Conservation (phyloP, 2,797 vertebrate species). For the Anisognathus igniventris region DNA sequence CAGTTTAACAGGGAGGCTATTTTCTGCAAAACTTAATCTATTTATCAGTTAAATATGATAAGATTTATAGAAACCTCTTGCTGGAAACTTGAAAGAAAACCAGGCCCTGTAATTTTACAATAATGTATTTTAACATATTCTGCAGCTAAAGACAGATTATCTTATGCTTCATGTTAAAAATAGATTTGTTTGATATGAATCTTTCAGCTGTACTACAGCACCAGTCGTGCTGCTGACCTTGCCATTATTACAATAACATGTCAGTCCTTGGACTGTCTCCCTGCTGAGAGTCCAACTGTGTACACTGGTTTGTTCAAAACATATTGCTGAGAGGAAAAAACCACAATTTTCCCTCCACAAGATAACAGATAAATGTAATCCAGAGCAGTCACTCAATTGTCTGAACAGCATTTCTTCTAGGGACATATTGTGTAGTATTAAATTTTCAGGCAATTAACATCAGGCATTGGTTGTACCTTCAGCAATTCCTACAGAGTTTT, state of each 20-base stretch:
- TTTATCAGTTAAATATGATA: neutral
- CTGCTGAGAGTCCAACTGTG: slow-evolving; percentile 3
- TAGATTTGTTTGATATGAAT: neutral
- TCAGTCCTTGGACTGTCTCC: neutral
- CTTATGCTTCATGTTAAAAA: neutral
- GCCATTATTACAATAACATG: neutral
- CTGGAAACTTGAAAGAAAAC: neutral
- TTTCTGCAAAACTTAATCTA: neutral
- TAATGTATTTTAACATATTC: neutral
- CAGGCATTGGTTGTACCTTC: neutral
- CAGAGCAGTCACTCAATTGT: neutral
- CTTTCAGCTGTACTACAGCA: neutral
- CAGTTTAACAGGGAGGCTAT: neutral
- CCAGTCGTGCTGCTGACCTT: neutral
- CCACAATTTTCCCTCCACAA: neutral
- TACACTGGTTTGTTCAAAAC: neutral
- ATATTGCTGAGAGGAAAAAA: neutral
- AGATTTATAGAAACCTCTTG: neutral
- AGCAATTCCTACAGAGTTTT: neutral
- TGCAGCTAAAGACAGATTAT: slow-evolving; percentile 9
- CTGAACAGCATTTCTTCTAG: neutral
- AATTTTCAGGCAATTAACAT: neutral
- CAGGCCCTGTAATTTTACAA: neutral
- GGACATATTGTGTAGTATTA: neutral
- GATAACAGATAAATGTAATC: neutral